Evolutionary conservation across 2,888 invertebrate species (phyloP), one percentile per base, ranked within the genome.

Genomic region (Drosophila longiperda): DNA sequence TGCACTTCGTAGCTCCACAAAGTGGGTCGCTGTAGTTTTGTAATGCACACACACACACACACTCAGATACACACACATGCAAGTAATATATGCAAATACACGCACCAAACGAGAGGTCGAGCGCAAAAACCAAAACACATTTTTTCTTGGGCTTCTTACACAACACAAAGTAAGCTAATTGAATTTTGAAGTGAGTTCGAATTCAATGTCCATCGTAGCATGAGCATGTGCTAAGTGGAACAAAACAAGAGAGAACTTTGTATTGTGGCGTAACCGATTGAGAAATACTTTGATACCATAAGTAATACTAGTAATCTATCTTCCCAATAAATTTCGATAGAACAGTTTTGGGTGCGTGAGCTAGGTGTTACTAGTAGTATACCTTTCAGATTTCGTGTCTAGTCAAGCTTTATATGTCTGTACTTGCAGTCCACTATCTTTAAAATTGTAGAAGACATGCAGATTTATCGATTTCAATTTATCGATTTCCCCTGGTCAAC

Each of bases 51-150:
- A 54, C 36, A 20, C 38, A 11, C 15, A 17, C 20, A 20, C 34
- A 11, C 26, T 7, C 20, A 62, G 52, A 29, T 26, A 34, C 20
- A 32, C 23, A 38, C 48, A 49, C 57, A 54, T 50, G 63, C 38
- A 55, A 59, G 11, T 42, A 72, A 82, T 84, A 68, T 80, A 80
- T 87, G 79, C 77, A 87, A 79, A 76, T 83, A 63, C 72, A 75
- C 72, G 67, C 63, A 66, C 65, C 64, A 74, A 54, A 53, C 5
- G 65, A 17, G 49, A 36, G 42, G n/a, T 1, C 3, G 15, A 17
- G 6, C n/a, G 6, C 1, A 53, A 48, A 54, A 66, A 58, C 40
- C 66, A 49, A 70, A 78, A 72, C 72, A 80, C 66, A 62, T 68
- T 80, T 75, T 78, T 81, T 58, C 61, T 66, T 53, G n/a, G 17